Evolutionary conservation across 1,140 invertebrate species (phyloP).

Genomic region (Cotesia glomerata): DNA sequence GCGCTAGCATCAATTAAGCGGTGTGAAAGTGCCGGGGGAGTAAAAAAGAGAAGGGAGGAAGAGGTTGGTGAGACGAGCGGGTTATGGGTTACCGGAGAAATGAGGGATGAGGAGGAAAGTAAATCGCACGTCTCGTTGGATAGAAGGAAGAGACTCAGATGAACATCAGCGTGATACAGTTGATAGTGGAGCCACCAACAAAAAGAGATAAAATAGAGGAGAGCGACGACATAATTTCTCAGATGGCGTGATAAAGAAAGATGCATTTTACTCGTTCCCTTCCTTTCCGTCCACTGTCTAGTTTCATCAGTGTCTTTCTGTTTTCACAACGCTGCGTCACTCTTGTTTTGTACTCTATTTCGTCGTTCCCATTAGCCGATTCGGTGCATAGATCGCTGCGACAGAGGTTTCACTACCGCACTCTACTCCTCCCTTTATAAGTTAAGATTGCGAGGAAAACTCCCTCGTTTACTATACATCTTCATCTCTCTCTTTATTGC

Average conservation of each 20-base stretch:
- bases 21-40: constrained; percentile 4
- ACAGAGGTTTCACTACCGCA: neutral
- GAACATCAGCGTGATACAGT: neutral
- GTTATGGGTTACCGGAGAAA: neutral
- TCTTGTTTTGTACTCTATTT: constrained; percentile 1
- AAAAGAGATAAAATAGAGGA: neutral
- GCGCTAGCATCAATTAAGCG: neutral
- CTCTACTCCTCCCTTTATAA: too few species aligned
- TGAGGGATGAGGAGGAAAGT: neutral
- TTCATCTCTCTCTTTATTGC: too few species aligned
- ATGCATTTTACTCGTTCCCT: neutral
- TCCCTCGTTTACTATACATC: too few species aligned
- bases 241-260: neutral
- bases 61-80: too few species aligned
- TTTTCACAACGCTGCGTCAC: constrained; percentile 18
- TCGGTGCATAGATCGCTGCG: neutral
- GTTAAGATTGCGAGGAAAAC: too few species aligned
- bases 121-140: neutral
- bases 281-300: neutral
- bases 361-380: neutral
- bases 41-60: constrained; percentile 13
- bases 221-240: neutral
- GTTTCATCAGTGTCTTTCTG: neutral
- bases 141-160: neutral
- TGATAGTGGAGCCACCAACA: neutral